Conservation (phyloP, 2,888 invertebrate species). For the Macropis europaea region DNA sequence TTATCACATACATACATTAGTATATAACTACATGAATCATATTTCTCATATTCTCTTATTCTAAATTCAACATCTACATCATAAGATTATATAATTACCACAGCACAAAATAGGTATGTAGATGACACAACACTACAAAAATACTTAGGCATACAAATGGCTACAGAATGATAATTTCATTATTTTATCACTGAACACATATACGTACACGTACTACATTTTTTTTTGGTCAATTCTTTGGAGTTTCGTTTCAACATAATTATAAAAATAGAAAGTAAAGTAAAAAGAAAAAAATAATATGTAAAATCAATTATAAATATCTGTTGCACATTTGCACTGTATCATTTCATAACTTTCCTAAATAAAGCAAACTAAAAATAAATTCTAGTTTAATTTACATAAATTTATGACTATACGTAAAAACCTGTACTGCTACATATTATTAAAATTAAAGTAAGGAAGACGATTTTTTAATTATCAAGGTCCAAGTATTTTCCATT, state of each 20-base stretch:
- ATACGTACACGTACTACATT: neutral
- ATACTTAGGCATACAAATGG: neutral
- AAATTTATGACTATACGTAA: neutral
- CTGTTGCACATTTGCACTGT: constrained; percentile 19
- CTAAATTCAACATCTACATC: neutral
- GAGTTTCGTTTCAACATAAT: neutral
- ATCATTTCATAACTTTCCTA: constrained; percentile 5
- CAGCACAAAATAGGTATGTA: neutral
- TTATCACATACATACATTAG: neutral
- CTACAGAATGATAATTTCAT: neutral
- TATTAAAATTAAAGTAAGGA: neutral
- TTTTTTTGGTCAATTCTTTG: constrained; percentile 4
- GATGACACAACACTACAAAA: constrained; percentile 4
- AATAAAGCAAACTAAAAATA: neutral
- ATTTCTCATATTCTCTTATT: too few relatives aligned
- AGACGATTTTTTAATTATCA: neutral
- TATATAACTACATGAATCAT: neutral
- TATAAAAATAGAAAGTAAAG: constrained; percentile 20
- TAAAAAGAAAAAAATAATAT: neutral
- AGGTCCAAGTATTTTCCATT: neutral
- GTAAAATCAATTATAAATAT: too few relatives aligned
- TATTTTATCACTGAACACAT: neutral
- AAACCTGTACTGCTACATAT: neutral
- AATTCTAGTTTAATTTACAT: neutral
- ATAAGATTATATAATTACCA: neutral